Evolutionary conservation across 2,797 vertebrate species (phyloP).

Genomic region (Trematomus bernacchii): DNA sequence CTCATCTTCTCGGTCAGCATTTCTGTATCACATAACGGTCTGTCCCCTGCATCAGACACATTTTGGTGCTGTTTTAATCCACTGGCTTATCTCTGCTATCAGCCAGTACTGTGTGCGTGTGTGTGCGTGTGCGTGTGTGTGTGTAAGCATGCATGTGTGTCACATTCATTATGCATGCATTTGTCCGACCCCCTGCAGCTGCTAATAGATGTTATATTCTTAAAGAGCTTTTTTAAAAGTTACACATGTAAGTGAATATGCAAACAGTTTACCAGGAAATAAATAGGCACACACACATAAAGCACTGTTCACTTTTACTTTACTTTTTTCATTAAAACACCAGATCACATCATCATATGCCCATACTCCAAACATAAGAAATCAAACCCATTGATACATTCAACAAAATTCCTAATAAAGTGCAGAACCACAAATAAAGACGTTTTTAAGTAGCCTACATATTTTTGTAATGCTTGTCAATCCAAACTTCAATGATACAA

Average conservation of each 20-base stretch:
- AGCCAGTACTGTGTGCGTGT: slow-evolving; percentile 15
- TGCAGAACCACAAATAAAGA: neutral
- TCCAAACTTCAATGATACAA: neutral
- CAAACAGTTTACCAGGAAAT: slow-evolving; percentile 16
- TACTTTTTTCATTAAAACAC: neutral
- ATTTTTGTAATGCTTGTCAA: slow-evolving; percentile 1
- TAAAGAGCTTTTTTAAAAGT: slow-evolving; percentile 39
- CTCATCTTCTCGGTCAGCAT: slow-evolving; percentile 65
- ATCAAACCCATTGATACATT: neutral
- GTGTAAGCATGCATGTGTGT: slow-evolving; percentile 9
- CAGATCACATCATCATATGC: neutral
- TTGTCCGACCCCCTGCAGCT: slow-evolving; percentile 38
- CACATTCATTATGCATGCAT: slow-evolving; percentile 46
- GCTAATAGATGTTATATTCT: slow-evolving; percentile 53
- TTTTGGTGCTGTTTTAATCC: slow-evolving; percentile 69
- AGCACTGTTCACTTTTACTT: neutral
- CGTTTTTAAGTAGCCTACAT: neutral
- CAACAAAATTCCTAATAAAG: neutral
- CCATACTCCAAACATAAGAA: neutral
- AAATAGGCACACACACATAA: neutral
- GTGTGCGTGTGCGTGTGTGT: slow-evolving; percentile 21
- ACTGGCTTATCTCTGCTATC: slow-evolving; percentile 58
- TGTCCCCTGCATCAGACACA: slow-evolving; percentile 61
- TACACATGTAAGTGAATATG: slow-evolving; percentile 34
- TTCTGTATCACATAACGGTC: slow-evolving; percentile 71